phyloP scores from a whole-genome alignment of 2,888 invertebrate genomes.

The Phaedon cochleariae region DNA sequence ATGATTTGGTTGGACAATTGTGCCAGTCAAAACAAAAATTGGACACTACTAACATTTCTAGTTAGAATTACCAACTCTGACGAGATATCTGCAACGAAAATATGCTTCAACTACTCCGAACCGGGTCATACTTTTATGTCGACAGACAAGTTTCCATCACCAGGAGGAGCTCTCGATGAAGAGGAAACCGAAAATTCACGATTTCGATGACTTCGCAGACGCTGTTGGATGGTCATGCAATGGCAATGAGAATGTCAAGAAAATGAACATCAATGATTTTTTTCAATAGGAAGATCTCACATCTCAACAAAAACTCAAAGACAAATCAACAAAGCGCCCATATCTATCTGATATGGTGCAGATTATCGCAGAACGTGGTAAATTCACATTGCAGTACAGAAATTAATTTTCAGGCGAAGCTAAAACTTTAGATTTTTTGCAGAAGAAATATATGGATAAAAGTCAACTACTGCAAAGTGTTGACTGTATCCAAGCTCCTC shows the following conservation, averaged over 20 bases:
- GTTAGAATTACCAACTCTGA: conserved; percentile 9
- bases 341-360: conserved; percentile 23
- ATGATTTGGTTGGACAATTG: conserved; percentile 28
- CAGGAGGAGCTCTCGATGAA: conserved; percentile 21
- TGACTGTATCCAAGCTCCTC: not conserved
- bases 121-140: no score
- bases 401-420: conserved; percentile 11
- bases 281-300: conserved; percentile 24
- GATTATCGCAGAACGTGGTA: conserved; percentile 16
- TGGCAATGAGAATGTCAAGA: conserved; percentile 22
- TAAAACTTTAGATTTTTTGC: conserved; percentile 13
- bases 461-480: conserved; percentile 6
- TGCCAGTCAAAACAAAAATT: conserved; percentile 19
- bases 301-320: conserved; percentile 15
- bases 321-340: conserved; percentile 8
- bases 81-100: conserved; percentile 7
- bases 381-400: conserved; percentile 13
- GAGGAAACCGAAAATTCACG: conserved; percentile 19
- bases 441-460: conserved; percentile 12
- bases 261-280: no score
- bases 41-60: conserved; percentile 12
- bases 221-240: conserved; percentile 25
- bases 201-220: conserved; percentile 27
- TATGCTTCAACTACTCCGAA: conserved; percentile 8
- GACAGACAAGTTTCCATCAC: no score